Evolutionary conservation across 2,797 vertebrate genomes (phyloP), one percentile per base, ranked within the genome.

Genomic region (Decapterus maruadsi): DNA sequence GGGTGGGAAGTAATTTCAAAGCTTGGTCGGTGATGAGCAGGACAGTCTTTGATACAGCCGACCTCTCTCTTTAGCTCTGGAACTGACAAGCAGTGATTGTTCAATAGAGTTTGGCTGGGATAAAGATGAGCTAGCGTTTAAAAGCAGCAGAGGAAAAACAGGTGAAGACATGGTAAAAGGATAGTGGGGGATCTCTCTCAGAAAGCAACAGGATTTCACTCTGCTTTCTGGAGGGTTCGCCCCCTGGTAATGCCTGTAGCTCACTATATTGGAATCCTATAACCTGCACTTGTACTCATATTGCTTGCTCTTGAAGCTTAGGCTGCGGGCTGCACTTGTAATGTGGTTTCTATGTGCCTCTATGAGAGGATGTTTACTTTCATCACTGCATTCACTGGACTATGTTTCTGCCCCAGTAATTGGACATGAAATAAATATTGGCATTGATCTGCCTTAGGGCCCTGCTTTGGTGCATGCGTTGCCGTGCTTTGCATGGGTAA

Each of bases 351-450:
- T 82, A 12, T 46, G 53, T 11, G 68, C 22, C 58, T 77, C 53
- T 64, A 29, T 22, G 40, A 73, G 75, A 68, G 42, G 48, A 77
- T 31, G 1, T 70, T 87, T 69, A 84, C 75, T 90, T 90, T 87
- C 78, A 90, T 65, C 12, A 12, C 75, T 12, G 50, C 26, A 3
- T 65, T 80, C 64, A 76, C 62, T 36, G 69, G 68, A 60, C 51
- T 75, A 78, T 13, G 20, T 68, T 59, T 76, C 74, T 71, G 64
- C 71, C 46, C 45, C 70, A 62, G 75, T 83, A 90, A 91, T 83
- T 90, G 82, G 80, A 90, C 79, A 88, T 89, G 78, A 87, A 87
- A 90, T 87, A 90, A 88, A 87, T 88, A 87, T 83, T 87, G 80
- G 36, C 83, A 91, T 89, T 84, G 89, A 92, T 92, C 82, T 74